A percentile compares a stretch with the other conserved stretches of the same genome.
Evolutionary conservation across 2,113 vertebrate species (phyloP).

Genomic region (Dasyornis broadbenti): DNA sequence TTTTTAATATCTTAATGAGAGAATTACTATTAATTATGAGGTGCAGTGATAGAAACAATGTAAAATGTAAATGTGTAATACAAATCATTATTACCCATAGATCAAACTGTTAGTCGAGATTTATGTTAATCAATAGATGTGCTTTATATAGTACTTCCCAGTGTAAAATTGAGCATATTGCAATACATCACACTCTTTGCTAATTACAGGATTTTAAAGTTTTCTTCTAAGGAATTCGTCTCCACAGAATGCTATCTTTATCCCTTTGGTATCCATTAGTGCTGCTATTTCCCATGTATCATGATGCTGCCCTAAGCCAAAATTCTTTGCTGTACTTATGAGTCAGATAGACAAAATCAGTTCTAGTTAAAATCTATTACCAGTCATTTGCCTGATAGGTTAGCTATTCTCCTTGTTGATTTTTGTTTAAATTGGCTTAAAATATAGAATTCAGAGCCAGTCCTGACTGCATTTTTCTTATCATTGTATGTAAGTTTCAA

Average conservation of each 20-base stretch:
- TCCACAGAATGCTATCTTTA: background rate
- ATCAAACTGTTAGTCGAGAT: background rate
- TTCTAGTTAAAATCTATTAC: background rate
- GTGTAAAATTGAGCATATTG: background rate
- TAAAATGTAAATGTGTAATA: background rate
- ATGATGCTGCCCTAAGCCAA: background rate
- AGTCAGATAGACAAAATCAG: background rate
- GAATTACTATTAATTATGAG: background rate
- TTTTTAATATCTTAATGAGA: background rate
- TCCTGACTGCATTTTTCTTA: background rate
- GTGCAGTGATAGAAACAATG: background rate
- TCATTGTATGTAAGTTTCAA: background rate
- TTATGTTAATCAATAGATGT: conserved; percentile 40
- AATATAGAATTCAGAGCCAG: background rate
- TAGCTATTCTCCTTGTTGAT: background rate
- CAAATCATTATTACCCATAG: conserved; percentile 1
- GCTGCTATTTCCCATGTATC: background rate
- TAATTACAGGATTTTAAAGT: conserved; percentile 18
- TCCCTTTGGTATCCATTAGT: background rate
- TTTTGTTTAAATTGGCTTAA: background rate
- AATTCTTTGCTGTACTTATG: background rate
- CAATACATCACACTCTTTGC: background rate
- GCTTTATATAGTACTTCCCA: background rate
- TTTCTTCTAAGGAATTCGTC: background rate
- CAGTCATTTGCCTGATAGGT: background rate